These are phyloP conservation scores for Apus apus DNA, from an alignment of 2,113 vertebrate species.

Conservation along the genomic window DNA sequence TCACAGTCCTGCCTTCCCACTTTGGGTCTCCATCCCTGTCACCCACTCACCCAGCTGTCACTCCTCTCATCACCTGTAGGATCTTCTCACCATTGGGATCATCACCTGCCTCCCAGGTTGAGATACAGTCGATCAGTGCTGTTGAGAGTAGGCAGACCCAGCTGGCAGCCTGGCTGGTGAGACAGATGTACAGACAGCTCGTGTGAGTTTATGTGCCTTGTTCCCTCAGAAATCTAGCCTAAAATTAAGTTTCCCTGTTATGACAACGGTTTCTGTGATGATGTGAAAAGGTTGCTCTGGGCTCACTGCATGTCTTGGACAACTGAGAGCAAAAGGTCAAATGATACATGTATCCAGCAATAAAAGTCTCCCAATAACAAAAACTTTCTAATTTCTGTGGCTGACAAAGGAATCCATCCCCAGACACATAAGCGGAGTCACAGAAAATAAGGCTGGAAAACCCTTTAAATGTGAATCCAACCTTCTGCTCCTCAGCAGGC, in stretches of 20 bases:
- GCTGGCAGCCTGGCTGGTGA: background rate
- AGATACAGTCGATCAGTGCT: background rate
- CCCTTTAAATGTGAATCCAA: background rate
- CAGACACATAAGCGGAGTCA: background rate
- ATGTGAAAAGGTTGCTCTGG: background rate
- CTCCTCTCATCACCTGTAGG: background rate
- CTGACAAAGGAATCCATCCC: background rate
- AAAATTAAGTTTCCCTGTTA: background rate
- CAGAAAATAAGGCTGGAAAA: background rate
- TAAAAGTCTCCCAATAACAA: background rate
- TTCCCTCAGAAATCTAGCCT: background rate
- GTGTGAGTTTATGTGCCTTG: background rate
- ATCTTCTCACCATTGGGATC: background rate
- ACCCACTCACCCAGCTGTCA: fast-evolving
- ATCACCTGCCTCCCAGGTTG: background rate
- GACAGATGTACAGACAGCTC: background rate
- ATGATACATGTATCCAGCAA: background rate
- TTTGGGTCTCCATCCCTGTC: background rate
- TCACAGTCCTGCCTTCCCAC: background rate
- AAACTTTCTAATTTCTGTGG: background rate
- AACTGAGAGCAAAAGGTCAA: background rate
- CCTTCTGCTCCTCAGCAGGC: fast-evolving
- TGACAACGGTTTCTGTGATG: background rate
- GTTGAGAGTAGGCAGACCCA: background rate
- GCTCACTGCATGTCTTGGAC: background rate